phyloP scores from a whole-genome alignment of 2,113 vertebrate genomes.

The Leucopsar rothschildi region DNA sequence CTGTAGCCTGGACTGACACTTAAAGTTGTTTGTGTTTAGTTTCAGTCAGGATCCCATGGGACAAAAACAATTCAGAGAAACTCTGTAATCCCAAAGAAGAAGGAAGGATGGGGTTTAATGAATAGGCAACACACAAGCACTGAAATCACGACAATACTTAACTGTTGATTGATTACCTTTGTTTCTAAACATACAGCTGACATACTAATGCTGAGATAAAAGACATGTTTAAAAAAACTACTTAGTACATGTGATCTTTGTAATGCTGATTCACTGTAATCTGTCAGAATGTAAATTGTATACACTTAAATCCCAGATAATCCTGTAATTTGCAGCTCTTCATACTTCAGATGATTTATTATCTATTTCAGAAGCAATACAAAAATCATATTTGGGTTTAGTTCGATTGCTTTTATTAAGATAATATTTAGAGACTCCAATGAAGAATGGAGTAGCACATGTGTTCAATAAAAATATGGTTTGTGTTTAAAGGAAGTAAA shows the following conservation, averaged over 20 bases:
- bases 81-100: not conserved
- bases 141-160: not conserved
- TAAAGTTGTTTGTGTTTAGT: not conserved
- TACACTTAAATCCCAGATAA: not conserved
- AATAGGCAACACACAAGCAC: not conserved
- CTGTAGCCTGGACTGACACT: not conserved
- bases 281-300: not conserved
- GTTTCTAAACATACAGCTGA: not conserved
- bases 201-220: not conserved
- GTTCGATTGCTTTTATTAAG: not conserved
- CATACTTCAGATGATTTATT: not conserved
- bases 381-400: not conserved
- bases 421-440: not conserved
- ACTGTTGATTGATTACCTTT: not conserved
- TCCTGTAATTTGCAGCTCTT: not conserved
- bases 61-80: not conserved
- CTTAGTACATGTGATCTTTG: not conserved
- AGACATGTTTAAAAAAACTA: not conserved
- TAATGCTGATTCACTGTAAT: not conserved
- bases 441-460: not conserved
- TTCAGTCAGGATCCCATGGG: not conserved
- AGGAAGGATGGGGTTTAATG: not conserved
- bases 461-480: not conserved
- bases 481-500: not conserved
- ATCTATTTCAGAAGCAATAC: not conserved